A percentile compares a stretch with the other conserved stretches of the same genome.
These are phyloP conservation scores for Parambassis ranga DNA, from an alignment of 2,797 vertebrate species.

Conservation along the genomic window DNA sequence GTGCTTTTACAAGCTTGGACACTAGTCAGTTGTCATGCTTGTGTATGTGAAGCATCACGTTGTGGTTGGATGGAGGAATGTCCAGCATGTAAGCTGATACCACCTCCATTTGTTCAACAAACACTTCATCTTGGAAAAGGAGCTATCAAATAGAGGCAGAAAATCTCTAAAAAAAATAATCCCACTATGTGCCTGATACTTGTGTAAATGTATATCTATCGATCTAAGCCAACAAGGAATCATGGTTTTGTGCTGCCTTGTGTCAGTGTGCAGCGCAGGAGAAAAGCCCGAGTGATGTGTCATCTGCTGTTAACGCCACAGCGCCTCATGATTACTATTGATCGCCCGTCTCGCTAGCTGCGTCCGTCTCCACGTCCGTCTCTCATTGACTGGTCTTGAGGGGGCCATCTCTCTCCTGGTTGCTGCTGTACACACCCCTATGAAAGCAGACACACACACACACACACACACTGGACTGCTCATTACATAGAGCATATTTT, in stretches of 20 bases:
- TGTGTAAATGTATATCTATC: slow-evolving; percentile 61
- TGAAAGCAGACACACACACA: slow-evolving; percentile 17
- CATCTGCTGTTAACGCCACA: slow-evolving; percentile 73
- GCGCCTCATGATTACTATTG: slow-evolving; percentile 81
- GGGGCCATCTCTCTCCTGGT: slow-evolving; percentile 57
- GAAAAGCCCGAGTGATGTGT: slow-evolving; percentile 74
- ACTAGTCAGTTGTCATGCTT: slow-evolving; percentile 14
- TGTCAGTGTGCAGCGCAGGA: slow-evolving; percentile 40
- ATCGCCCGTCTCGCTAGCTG: slow-evolving; percentile 66
- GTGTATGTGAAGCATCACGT: neutral
- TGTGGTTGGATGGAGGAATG: neutral
- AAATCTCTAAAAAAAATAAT: slow-evolving; percentile 34
- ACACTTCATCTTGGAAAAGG: slow-evolving; percentile 9
- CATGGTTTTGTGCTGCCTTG: slow-evolving; percentile 54
- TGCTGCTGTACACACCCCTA: slow-evolving; percentile 17
- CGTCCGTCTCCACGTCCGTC: slow-evolving; percentile 65
- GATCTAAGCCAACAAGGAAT: slow-evolving; percentile 47
- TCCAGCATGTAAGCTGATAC: neutral
- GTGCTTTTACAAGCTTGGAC: slow-evolving; percentile 12
- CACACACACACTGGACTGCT: neutral
- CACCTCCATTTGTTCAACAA: neutral
- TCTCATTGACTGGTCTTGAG: slow-evolving; percentile 75
- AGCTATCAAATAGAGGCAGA: slow-evolving; percentile 13
- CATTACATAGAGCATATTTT: too few relatives aligned
- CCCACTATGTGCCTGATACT: slow-evolving; percentile 15